phyloP scores from a whole-genome alignment of 2,113 vertebrate species.

The Crypturellus undulatus region DNA sequence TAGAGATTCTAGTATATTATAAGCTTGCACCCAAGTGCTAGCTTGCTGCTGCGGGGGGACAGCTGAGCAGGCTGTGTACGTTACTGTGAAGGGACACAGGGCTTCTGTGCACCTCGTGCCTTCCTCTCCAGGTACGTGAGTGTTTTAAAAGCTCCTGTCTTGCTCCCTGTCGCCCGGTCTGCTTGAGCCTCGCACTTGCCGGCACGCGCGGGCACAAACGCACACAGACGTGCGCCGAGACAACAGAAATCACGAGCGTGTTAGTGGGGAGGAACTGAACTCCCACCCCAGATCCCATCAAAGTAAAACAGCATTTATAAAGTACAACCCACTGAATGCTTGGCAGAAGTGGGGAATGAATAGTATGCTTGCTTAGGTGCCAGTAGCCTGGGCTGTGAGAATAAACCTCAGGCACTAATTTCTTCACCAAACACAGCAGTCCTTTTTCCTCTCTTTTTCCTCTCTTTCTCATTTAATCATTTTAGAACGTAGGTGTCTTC shows the following conservation, averaged over 20 bases:
- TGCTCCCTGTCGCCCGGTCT: background rate
- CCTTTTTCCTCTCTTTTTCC: background rate
- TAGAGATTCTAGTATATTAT: background rate
- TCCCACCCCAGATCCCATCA: background rate
- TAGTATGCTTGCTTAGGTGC: conserved; percentile 10
- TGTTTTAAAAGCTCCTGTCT: background rate
- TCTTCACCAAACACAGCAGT: conserved; percentile 19
- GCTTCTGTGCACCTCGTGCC: background rate
- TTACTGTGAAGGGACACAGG: background rate
- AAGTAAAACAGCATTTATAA: conserved; percentile 60
- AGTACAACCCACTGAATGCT: conserved; percentile 17
- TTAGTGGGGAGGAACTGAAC: background rate
- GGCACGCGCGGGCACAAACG: background rate
- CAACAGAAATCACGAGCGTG: conserved; percentile 17
- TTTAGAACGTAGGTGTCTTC: background rate
- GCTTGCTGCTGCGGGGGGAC: background rate
- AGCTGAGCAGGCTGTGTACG: background rate
- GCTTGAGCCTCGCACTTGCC: background rate
- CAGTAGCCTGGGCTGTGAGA: conserved; percentile 10
- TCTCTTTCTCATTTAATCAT: background rate
- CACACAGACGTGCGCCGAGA: background rate
- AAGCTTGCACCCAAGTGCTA: background rate
- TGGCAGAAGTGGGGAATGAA: conserved; percentile 31
- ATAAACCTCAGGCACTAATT: conserved; percentile 25
- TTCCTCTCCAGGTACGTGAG: background rate